A percentile compares a stretch with the other conserved stretches of the same genome.
Conservation (phyloP, 2,113 vertebrate genomes). For the Myotis davidii region DNA sequence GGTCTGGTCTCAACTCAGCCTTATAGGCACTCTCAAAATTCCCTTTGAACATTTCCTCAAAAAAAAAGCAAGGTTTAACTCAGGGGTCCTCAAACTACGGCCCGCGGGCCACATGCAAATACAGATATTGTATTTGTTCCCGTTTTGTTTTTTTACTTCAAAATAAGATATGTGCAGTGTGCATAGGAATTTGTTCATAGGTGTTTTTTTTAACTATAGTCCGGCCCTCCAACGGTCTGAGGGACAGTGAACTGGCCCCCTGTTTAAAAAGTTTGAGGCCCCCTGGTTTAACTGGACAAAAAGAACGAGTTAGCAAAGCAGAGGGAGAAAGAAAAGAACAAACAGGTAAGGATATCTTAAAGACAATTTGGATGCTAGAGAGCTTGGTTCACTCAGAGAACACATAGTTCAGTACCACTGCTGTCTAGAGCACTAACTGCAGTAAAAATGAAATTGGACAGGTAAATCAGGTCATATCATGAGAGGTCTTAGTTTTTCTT, state of each 20-base stretch:
- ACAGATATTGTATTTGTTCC: no score
- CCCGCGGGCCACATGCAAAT: no score
- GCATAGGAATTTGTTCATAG: no score
- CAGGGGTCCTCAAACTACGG: no score
- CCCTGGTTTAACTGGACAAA: neutral
- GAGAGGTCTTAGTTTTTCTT: neutral
- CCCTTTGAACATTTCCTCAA: neutral
- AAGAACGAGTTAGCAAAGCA: conserved; percentile 9
- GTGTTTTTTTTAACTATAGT: no score
- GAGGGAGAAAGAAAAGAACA: neutral
- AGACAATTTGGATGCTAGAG: neutral
- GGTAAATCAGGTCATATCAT: neutral
- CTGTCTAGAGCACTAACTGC: neutral
- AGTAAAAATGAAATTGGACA: neutral
- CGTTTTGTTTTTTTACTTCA: no score
- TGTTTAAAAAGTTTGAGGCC: no score
- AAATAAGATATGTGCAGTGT: no score
- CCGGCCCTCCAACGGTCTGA: no score
- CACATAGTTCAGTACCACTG: neutral
- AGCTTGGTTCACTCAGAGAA: neutral
- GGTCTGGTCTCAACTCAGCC: neutral
- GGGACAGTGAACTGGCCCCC: no score
- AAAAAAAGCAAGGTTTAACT: neutral
- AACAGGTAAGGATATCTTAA: neutral
- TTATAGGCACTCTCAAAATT: neutral